These are phyloP conservation scores for Drosophila guanche DNA, from an alignment of 1,140 invertebrate species.

Conservation along the genomic window DNA sequence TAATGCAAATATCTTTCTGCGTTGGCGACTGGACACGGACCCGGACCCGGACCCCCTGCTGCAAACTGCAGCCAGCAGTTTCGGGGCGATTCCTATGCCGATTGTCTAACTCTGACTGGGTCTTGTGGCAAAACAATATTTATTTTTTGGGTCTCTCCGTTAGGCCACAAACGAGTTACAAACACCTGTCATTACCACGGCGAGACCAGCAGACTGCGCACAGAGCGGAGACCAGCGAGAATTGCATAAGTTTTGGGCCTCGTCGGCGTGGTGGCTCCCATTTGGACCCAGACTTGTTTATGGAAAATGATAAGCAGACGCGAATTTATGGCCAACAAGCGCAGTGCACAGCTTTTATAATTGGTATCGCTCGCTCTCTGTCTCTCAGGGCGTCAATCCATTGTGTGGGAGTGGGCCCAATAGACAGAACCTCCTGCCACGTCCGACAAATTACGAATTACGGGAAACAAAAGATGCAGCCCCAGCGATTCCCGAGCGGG, in stretches of 20 bases:
- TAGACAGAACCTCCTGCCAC: constrained; percentile 45
- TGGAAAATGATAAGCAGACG: constrained; percentile 80
- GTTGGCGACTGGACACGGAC: constrained; percentile 57
- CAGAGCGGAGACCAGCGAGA: constrained; percentile 41
- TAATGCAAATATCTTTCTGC: constrained; percentile 81
- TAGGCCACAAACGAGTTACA: constrained; percentile 77
- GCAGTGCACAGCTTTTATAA: constrained; percentile 64
- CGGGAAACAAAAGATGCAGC: constrained; percentile 61
- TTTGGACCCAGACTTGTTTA: constrained; percentile 75
- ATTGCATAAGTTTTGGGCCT: constrained; percentile 67
- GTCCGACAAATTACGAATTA: constrained; percentile 49
- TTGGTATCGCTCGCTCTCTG: constrained; percentile 50
- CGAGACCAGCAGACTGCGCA: constrained; percentile 51
- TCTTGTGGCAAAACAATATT: constrained; percentile 18
- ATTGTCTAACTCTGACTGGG: constrained; percentile 46
- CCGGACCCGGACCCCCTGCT: constrained; percentile 21
- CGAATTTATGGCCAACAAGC: constrained; percentile 76
- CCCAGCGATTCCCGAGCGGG: constrained; percentile 32
- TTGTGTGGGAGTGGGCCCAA: constrained; percentile 28
- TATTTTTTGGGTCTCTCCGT: constrained; percentile 51
- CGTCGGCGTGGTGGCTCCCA: constrained; percentile 20
- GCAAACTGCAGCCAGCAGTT: constrained; percentile 22
- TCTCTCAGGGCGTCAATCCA: constrained; percentile 19
- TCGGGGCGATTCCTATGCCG: constrained; percentile 53
- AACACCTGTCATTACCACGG: constrained; percentile 81